These are phyloP conservation scores for Bombycilla garrulus DNA, from an alignment of 2,113 vertebrate species.

Conservation along the genomic window DNA sequence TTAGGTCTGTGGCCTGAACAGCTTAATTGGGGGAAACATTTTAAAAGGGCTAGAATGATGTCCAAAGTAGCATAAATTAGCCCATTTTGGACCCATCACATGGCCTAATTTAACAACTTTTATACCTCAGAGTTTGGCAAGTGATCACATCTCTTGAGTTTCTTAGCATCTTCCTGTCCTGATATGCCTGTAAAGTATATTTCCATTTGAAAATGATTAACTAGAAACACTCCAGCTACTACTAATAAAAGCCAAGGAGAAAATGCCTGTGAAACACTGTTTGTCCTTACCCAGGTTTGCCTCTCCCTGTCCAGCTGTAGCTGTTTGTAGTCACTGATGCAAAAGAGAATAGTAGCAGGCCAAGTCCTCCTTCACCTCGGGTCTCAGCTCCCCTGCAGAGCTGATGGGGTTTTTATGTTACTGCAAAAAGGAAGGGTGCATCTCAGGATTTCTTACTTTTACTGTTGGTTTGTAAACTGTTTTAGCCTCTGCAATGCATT, in stretches of 20 bases:
- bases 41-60: constrained; percentile 72
- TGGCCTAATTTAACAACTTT: constrained; percentile 74
- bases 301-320: background rate
- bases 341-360: background rate
- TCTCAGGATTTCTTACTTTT: background rate
- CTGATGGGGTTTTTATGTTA: background rate
- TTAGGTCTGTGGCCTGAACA: constrained; percentile 76
- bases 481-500: background rate
- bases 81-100: constrained; percentile 71
- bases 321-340: background rate
- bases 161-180: constrained; percentile 42
- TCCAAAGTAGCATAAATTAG: constrained; percentile 77
- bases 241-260: background rate
- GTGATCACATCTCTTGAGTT: constrained; percentile 60
- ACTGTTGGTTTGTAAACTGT: background rate
- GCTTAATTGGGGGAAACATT: constrained; percentile 77
- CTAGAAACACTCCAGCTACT: background rate
- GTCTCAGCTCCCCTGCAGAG: background rate
- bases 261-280: background rate
- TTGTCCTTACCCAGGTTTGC: accelerated
- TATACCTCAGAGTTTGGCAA: constrained; percentile 72
- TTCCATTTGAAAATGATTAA: constrained; percentile 58
- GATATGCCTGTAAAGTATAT: constrained; percentile 9
- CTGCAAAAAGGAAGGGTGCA: background rate
- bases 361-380: background rate